Evolutionary conservation across 2,888 invertebrate species (phyloP), one percentile per base, ranked within the genome.

Genomic region (Thecocarcelia acutangulata): DNA sequence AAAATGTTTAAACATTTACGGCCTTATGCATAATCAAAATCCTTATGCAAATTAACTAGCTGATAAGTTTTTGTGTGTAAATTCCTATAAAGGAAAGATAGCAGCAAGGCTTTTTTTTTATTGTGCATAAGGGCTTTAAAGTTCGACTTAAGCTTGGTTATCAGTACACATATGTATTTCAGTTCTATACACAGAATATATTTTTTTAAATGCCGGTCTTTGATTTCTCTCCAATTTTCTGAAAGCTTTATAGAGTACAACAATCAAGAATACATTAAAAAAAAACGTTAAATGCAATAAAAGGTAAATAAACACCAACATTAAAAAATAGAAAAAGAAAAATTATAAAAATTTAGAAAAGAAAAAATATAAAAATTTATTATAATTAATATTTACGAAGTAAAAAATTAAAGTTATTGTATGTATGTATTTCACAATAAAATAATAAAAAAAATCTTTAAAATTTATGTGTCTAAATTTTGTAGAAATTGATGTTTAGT

Each of bases 401-500:
- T 21, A 42, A 42, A 37, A 37, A 46, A 6, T 33, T 54, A 37
- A 6, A 69, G 46, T 17, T 56, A 58, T n/a, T 58, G 28, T 21
- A 75, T 70, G n/a, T 52, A 75, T 75, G 68, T 69, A 69, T 61
- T 54, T 68, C 52, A 44, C 13, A 46, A 69, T 46, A 63, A 44
- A 12, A 63, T 54, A 54, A 12, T 17, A 42, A 15, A 58, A 46
- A 48, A 50, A 42, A 46, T 33, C 19, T 40, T 68, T 59, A 44
- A 66, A 59, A 24, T 59, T 44, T 72, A 54, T 61, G 66, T 79
- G 79, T 80, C 68, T 72, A 70, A 68, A 79, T 75, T 73, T 58
- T 70, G 70, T 79, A 83, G 79, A 77, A 77, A 70, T 81, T 73
- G 81, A 77, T 73, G 81, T 81, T 81, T 81, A 77, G 81, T 77